Conservation (phyloP, 2,113 vertebrate species). For the Holacanthus passer region DNA sequence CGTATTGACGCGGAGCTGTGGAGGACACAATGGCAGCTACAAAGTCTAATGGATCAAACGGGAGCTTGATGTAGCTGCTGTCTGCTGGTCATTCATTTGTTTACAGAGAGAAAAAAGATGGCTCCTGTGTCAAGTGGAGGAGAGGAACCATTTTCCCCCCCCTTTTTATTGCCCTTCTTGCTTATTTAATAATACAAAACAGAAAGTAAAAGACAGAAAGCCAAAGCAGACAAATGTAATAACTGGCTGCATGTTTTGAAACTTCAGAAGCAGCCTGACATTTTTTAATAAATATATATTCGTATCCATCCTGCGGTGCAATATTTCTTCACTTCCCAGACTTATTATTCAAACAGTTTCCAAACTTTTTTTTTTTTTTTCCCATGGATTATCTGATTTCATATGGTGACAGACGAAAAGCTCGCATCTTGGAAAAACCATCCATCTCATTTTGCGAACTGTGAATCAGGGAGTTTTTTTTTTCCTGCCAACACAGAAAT, state of each 20-base stretch:
- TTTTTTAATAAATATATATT: no score
- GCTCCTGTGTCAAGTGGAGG: background rate
- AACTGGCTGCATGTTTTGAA: no score
- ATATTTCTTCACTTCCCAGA: background rate
- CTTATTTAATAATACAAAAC: background rate
- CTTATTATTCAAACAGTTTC: background rate
- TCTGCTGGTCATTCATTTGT: constrained; percentile 22
- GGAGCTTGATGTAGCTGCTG: constrained; percentile 15
- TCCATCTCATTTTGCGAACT: constrained; percentile 12
- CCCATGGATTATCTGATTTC: background rate
- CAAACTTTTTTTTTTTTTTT: constrained; percentile 1
- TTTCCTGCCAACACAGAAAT: constrained; percentile 51
- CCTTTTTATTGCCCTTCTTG: background rate
- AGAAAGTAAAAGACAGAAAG: background rate
- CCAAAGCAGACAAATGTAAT: background rate
- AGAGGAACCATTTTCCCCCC: background rate
- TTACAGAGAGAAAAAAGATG: background rate
- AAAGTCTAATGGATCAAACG: constrained; percentile 40
- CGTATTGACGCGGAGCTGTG: constrained; percentile 16
- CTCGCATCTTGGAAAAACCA: constrained; percentile 16
- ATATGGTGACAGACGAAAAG: constrained; percentile 26
- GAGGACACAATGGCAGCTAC: constrained; percentile 27
- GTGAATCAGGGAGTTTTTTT: constrained; percentile 32
- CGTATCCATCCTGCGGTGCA: no score
- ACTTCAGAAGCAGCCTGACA: background rate